Base-by-base conservation (phyloP, 2,888 invertebrate species). In the Balanococcus diminutus region DNA sequence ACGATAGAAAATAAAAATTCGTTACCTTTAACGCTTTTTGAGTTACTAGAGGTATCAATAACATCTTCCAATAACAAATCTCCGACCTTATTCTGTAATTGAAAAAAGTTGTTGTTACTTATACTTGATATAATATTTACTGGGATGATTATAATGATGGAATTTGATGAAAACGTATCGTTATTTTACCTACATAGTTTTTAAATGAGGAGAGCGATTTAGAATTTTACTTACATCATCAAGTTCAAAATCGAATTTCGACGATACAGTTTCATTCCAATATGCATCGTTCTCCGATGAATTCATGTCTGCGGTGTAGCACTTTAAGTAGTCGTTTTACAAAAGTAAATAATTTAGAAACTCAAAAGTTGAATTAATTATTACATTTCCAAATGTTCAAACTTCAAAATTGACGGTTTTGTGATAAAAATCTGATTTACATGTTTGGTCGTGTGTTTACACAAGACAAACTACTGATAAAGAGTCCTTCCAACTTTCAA, bases 181-280 rank as follows among this genome's bases (percentile, higher is more conserved):
- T 36, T 36, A 3, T n/a, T 5, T 36, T 36, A 36, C 8, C 3
- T 36, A 36, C 36, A 36, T 42, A n/a, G n/a, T 42, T 11, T 42
- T 42, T 1, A 42, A 1, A 42, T n/a, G 2, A 36, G 72, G 19
- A 36, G 6, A 51, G 51, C 19, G n/a, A 79, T 79, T 19, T 19
- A 19, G 19, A 81, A 19, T 16, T 72, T 82, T 72, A 87, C 28
- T 61, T 87, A 93, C 94, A 88, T 94, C 94, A 88, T 94, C 95
- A 87, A 39, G 28, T 9, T 95, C 95, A 89, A 96, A 96, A 89
- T 92, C 94, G 88, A 95, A 94, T 0, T 94, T 94, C 87, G 93
- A 93, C 16, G 93, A 94, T 88, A 93, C 93, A 88, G 93, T 94
- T 56, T 93, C 93, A 89, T 95, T 94, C 96, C 96, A 96, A 90